These are phyloP conservation scores for Pollenia labialis DNA, from an alignment of 2,888 invertebrate genomes.

Conservation along the genomic window DNA sequence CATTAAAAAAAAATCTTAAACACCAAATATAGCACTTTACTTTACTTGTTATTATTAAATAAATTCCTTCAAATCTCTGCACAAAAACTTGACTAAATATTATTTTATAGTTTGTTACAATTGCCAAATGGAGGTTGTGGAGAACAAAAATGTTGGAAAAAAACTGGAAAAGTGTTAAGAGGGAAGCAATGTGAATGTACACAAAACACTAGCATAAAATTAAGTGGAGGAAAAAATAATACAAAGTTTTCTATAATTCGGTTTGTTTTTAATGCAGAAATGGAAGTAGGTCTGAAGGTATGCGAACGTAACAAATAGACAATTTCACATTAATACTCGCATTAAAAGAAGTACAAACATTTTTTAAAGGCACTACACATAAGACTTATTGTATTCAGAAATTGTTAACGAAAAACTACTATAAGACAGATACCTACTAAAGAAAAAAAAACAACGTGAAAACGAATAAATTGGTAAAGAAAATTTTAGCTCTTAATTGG, in stretches of 20 bases:
- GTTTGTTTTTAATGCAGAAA: conserved; percentile 42
- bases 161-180: conserved; percentile 38
- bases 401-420: background rate
- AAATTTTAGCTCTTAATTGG: conserved; percentile 24
- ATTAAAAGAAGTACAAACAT: background rate
- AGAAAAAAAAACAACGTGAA: background rate
- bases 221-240: conserved; percentile 23
- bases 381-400: conserved; percentile 28
- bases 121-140: conserved; percentile 24
- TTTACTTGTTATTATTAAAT: background rate
- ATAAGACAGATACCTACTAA: background rate
- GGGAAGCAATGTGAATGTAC: conserved; percentile 16
- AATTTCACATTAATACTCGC: background rate
- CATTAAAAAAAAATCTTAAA: no score
- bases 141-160: conserved; percentile 3
- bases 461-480: conserved; percentile 16
- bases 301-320: background rate
- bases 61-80: conserved; percentile 7
- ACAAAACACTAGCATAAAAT: conserved; percentile 5
- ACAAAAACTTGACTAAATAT: background rate
- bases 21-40: no score
- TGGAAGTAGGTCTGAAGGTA: conserved; percentile 56
- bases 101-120: conserved; percentile 18
- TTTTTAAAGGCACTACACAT: conserved; percentile 12
- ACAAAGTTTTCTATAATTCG: conserved; percentile 33